Percentiles rank a stretch among this genome's conserved stretches.
Conservation (phyloP, 2,797 vertebrate species). For the Paedocypris micromegethes region DNA sequence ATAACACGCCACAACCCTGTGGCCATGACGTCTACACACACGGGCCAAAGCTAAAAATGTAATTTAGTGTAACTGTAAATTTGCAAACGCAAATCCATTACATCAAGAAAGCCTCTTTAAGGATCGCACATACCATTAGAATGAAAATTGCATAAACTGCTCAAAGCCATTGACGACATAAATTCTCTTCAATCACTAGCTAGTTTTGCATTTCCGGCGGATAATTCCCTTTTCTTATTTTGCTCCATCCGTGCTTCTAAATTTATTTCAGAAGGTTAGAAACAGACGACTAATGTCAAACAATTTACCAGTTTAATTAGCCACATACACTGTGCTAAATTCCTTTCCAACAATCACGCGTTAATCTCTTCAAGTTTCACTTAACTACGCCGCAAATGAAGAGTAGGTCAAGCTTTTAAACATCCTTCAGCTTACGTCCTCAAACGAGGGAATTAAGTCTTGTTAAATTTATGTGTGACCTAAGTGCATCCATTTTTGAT, state of each 20-base stretch:
- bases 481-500: slow-evolving; percentile 13
- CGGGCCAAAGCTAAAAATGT: too few species aligned
- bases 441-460: slow-evolving; percentile 7
- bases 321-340: slow-evolving; percentile 34
- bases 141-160: too few species aligned
- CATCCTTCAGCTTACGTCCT: slow-evolving; percentile 15
- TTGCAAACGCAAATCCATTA: too few species aligned
- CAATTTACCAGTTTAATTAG: slow-evolving; percentile 46
- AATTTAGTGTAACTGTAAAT: too few species aligned
- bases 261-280: slow-evolving; percentile 43
- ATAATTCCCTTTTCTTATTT: slow-evolving; percentile 20
- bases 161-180: background rate
- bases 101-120: too few species aligned
- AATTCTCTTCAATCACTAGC: background rate
- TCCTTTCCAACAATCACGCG: background rate
- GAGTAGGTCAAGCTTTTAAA: slow-evolving; percentile 38
- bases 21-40: too few species aligned
- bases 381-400: slow-evolving; percentile 32
- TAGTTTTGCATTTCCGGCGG: slow-evolving; percentile 13
- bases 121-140: too few species aligned
- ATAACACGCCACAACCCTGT: too few species aligned
- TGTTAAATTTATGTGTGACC: slow-evolving; percentile 7
- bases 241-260: slow-evolving; percentile 21
- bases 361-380: slow-evolving; percentile 12
- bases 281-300: slow-evolving; percentile 46